Evolutionary conservation across 2,797 vertebrate species (phyloP), one percentile per base, ranked within the genome.

Genomic region (Furcifer pardalis): DNA sequence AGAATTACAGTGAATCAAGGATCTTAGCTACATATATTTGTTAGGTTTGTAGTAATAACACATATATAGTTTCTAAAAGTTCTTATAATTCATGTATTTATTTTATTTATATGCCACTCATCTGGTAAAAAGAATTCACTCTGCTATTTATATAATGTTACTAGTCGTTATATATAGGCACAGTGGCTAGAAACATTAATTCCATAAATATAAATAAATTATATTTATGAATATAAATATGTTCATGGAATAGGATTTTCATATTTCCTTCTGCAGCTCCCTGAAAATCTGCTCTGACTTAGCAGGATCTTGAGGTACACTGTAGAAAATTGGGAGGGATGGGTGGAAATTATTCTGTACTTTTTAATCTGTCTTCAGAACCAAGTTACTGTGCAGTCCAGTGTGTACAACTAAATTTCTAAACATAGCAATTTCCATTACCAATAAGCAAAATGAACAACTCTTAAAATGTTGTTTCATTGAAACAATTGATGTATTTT

Each of bases 401-500:
- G 19, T 63, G 59, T 37, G 23, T 15, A 68, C 25, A 6, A 56
- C 21, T 72, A 42, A 40, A 63, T 63, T 74, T 79, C 13, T 62
- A 80, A 27, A 74, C 7, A 42, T 59, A 12, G 32, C 17, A 44
- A 25, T 74, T 76, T 84, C 1, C 73, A 15, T 42, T 89, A 1
- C 30, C 60, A 69, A 59, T 79, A 37, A 66, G 6, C 23, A 32
- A 69, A 52, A 44, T 32, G 4, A 15, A 17, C 5, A 79, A 13
- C 30, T 80, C n/a, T 75, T 73, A 78, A 79, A 68, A 79, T 83
- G 59, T 86, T 83, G 60, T 49, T 90, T 82, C 62, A 40, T 25
- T 77, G 32, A 5, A 3, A 37, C 3, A 44, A 46, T 81, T 77
- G n/a, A 37, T 79, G 21, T 3, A 44, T 66, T 71, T 25, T 75